These are phyloP conservation scores for Maccullochella peelii DNA, from an alignment of 2,113 vertebrate genomes.

Conservation along the genomic window DNA sequence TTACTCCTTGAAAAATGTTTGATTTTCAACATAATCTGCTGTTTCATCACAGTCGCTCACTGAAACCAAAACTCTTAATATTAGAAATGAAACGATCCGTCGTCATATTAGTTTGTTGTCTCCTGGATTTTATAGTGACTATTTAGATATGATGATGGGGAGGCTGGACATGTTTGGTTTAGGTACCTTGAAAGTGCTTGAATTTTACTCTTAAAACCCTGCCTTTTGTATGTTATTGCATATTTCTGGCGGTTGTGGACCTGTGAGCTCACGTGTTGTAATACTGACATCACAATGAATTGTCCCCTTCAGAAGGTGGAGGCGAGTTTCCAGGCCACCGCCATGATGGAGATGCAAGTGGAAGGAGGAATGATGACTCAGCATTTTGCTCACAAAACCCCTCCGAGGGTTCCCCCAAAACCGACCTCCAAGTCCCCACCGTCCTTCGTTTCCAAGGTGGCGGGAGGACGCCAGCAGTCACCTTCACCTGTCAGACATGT, in stretches of 20 bases:
- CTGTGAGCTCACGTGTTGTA: background rate
- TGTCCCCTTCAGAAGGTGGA: constrained; percentile 87
- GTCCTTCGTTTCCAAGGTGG: constrained; percentile 86
- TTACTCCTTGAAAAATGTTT: too few relatives aligned
- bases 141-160: too few relatives aligned
- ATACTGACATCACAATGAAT: background rate
- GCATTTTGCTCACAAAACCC: constrained; percentile 93
- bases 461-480: constrained; percentile 92
- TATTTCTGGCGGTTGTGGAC: background rate
- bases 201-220: too few relatives aligned
- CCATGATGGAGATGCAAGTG: constrained; percentile 91
- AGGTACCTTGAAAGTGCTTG: too few relatives aligned
- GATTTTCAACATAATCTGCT: too few relatives aligned
- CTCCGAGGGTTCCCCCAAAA: constrained; percentile 93
- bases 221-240: too few relatives aligned
- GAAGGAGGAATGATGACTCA: constrained; percentile 87
- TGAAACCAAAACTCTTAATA: too few relatives aligned
- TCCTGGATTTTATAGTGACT: too few relatives aligned
- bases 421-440: constrained; percentile 93
- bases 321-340: constrained; percentile 90
- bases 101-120: too few relatives aligned
- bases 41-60: too few relatives aligned
- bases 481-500: constrained; percentile 97
- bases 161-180: too few relatives aligned
- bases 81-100: too few relatives aligned